Evolutionary conservation across 2,888 invertebrate species (phyloP), one percentile per base, ranked within the genome.

Genomic region (Hanleya hanleyi): DNA sequence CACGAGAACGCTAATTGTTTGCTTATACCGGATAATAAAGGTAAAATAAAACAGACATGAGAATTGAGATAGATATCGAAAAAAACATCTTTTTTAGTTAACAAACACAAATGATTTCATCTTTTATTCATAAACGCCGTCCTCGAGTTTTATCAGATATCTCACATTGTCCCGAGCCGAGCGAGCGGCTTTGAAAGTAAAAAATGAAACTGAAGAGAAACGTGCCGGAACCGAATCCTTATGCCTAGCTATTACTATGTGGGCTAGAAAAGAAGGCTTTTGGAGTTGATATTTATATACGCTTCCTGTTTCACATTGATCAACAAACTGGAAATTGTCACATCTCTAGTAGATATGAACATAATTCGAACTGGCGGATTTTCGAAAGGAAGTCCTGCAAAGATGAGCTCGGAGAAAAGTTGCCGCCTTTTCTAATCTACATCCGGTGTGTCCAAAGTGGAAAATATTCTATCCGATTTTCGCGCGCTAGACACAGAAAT

Each of bases 71-170:
- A 57, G 29, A 15, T 57, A 57, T 57, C 22, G 29, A 57, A 18
- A 57, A 29, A 22, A 51, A 51, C n/a, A 51, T 22, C 18, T 32
- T 32, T 22, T 32, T 57, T 57, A 9, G 57, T 26, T 57, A 15
- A 29, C 29, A 29, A 29, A 29, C 57, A 57, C n/a, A 26, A 57
- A 57, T 57, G 29, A 57, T 29, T 57, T 57, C 57, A 57, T 57
- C 22, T 57, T 57, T 57, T 57, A 57, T 57, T 57, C 57, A 57
- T 57, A n/a, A 47, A 47, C 47, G 22, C 22, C 22, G 47, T 47
- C 7, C 22, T 47, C 47, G 47, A 18, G n/a, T n/a, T 47, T n/a
- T n/a, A n/a, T n/a, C n/a, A n/a, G n/a, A n/a, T 47, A 18, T 47
- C 47, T 47, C 22, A 47, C 18, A 18, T 47, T 47, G 47, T 4